A percentile compares a stretch with the other conserved stretches of the same genome.
Evolutionary conservation across 2,113 vertebrate genomes (phyloP).

Genomic region (Ameiurus melas): DNA sequence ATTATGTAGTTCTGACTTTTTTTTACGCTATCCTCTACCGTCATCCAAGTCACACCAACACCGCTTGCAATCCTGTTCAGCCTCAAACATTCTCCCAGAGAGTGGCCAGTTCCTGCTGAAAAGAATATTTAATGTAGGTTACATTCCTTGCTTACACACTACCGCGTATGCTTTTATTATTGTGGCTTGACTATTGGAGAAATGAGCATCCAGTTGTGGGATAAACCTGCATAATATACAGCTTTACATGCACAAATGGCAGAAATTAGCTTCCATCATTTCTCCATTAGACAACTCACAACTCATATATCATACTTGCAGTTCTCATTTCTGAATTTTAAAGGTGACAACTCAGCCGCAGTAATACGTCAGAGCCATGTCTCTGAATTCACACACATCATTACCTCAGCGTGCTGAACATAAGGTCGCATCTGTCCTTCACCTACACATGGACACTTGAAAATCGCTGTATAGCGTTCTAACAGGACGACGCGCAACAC

Average conservation of each 20-base stretch:
- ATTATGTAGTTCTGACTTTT: no score
- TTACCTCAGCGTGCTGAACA: background rate
- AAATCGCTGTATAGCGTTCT: no score
- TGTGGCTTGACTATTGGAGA: background rate
- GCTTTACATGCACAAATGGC: background rate
- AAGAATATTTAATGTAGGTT: background rate
- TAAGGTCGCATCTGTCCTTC: background rate
- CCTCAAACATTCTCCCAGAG: no score
- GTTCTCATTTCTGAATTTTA: background rate
- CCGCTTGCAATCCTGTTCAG: background rate
- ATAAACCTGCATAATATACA: background rate
- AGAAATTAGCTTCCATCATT: background rate
- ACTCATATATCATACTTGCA: background rate
- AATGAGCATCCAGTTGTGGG: background rate
- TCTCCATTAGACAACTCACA: background rate
- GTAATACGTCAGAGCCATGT: constrained; percentile 3
- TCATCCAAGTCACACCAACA: background rate
- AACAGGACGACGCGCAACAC: no score
- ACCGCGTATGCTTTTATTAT: background rate
- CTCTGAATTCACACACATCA: background rate
- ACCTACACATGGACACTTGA: background rate
- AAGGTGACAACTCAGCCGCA: constrained; percentile 5
- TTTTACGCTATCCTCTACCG: background rate
- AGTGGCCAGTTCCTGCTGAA: background rate
- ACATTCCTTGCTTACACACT: background rate